Evolutionary conservation across 2,113 vertebrate species (phyloP).

Genomic region (Macroglossus sobrinus): DNA sequence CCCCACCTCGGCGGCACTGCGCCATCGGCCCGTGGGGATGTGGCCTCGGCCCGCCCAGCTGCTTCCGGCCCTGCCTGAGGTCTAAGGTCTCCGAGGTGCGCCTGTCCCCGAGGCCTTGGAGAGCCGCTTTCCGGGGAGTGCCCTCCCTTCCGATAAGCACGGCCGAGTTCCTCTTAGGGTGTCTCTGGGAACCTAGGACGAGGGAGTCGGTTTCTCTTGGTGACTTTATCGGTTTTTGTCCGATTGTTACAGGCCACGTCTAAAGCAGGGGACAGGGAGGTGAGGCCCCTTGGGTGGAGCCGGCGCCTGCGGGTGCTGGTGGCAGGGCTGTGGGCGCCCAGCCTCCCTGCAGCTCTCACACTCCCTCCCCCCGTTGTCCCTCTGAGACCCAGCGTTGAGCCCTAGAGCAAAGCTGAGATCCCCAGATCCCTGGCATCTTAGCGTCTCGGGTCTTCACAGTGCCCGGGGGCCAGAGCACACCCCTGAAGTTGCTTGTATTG

Average conservation of each 20-base stretch:
- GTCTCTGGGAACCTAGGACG: not conserved
- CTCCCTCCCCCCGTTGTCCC: too few relatives aligned
- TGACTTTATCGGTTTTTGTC: not conserved
- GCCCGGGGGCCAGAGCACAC: not conserved
- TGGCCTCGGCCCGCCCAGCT: not conserved
- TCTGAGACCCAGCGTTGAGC: not conserved
- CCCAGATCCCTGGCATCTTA: too few relatives aligned
- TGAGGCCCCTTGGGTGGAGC: not conserved
- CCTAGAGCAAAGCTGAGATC: not conserved
- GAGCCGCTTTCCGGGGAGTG: not conserved
- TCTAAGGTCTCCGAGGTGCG: too few relatives aligned
- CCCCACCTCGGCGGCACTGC: not conserved
- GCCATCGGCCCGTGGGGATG: accelerated
- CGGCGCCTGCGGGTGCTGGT: not conserved
- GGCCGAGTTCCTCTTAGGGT: not conserved
- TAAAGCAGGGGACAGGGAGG: not conserved
- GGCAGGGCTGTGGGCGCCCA: not conserved
- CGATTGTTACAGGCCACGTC: not conserved
- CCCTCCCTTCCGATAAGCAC: not conserved
- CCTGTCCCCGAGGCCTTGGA: not conserved
- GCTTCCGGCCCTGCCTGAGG: too few relatives aligned
- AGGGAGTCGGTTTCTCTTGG: not conserved
- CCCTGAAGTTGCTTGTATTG: not conserved
- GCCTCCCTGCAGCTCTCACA: too few relatives aligned
- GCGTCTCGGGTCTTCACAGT: not conserved